Evolutionary conservation across 2,888 invertebrate genomes (phyloP).

Genomic region (Criorhina ranunculi): DNA sequence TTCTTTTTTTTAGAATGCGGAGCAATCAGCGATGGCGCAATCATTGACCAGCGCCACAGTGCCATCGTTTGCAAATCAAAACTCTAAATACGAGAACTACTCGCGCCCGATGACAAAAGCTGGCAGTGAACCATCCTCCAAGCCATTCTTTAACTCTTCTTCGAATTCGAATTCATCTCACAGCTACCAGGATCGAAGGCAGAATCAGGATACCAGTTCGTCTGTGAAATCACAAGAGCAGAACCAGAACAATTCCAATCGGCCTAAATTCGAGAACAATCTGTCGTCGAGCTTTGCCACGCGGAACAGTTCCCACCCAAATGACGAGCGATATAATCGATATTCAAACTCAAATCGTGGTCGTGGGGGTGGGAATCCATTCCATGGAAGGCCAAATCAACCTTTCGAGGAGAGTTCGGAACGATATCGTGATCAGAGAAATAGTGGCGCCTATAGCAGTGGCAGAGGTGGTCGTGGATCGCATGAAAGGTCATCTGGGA

Average conservation of each 20-base stretch:
- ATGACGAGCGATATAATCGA: constrained; percentile 58
- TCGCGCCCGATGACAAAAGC: constrained; percentile 65
- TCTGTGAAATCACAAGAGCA: constrained; percentile 63
- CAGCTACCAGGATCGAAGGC: constrained; percentile 60
- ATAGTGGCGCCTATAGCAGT: constrained; percentile 54
- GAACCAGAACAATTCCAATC: constrained; percentile 59
- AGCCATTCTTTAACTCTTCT: constrained; percentile 56
- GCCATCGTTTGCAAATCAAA: constrained; percentile 43
- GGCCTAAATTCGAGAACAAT: constrained; percentile 83
- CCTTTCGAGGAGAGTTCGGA: constrained; percentile 60
- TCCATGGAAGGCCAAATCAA: constrained; percentile 60
- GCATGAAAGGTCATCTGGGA: constrained; percentile 60
- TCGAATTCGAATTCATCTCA: constrained; percentile 50
- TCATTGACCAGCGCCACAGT: constrained; percentile 54
- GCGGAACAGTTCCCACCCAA: constrained; percentile 60
- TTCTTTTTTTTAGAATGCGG: constrained; percentile 53
- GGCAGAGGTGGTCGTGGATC: constrained; percentile 69
- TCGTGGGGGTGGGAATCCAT: constrained; percentile 59
- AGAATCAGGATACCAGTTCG: constrained; percentile 60
- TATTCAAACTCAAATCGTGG: constrained; percentile 63
- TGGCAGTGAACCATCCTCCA: constrained; percentile 67
- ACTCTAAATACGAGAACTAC: constrained; percentile 53
- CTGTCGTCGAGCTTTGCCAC: constrained; percentile 84
- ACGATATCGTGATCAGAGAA: constrained; percentile 54
- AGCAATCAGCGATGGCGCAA: constrained; percentile 33